Conservation (phyloP, 2,113 vertebrate species). For the Electrona antarctica region DNA sequence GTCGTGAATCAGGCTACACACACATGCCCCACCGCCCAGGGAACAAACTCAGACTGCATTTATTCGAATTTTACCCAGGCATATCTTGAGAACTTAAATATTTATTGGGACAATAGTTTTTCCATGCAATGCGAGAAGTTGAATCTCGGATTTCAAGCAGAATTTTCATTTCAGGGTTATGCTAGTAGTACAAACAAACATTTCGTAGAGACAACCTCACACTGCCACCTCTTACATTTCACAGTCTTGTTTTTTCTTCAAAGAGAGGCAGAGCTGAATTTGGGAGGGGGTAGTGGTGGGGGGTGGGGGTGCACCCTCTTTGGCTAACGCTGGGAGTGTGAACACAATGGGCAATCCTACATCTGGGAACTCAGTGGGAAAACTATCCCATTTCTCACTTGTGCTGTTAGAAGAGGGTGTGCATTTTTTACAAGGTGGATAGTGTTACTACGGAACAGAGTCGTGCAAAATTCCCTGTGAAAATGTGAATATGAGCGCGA, state of each 20-base stretch:
- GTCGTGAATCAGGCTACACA: not conserved
- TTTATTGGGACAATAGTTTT: slow-evolving; percentile 64
- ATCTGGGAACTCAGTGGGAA: slow-evolving; percentile 79
- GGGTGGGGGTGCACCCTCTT: slow-evolving; percentile 50
- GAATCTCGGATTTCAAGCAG: slow-evolving; percentile 55
- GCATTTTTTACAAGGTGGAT: slow-evolving; percentile 74
- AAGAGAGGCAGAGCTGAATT: slow-evolving; percentile 58
- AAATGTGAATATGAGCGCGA: slow-evolving; percentile 64
- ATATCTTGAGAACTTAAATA: slow-evolving; percentile 69
- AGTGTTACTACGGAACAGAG: slow-evolving; percentile 74
- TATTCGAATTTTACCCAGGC: slow-evolving; percentile 36
- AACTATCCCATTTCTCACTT: slow-evolving; percentile 73
- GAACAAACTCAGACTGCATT: slow-evolving; percentile 1
- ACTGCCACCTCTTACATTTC: slow-evolving; percentile 68
- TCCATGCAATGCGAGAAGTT: slow-evolving; percentile 61
- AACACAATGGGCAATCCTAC: slow-evolving; percentile 70
- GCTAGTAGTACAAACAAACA: slow-evolving; percentile 67
- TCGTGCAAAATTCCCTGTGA: slow-evolving; percentile 74
- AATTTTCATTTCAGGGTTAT: slow-evolving; percentile 52
- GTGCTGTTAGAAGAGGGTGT: slow-evolving; percentile 69
- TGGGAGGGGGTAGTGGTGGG: not conserved
- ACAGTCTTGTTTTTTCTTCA: slow-evolving; percentile 66
- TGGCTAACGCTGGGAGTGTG: slow-evolving; percentile 66
- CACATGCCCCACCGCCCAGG: not conserved
- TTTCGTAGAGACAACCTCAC: slow-evolving; percentile 56